Conservation (phyloP, 2,113 vertebrate genomes). For the Camelus bactrianus region DNA sequence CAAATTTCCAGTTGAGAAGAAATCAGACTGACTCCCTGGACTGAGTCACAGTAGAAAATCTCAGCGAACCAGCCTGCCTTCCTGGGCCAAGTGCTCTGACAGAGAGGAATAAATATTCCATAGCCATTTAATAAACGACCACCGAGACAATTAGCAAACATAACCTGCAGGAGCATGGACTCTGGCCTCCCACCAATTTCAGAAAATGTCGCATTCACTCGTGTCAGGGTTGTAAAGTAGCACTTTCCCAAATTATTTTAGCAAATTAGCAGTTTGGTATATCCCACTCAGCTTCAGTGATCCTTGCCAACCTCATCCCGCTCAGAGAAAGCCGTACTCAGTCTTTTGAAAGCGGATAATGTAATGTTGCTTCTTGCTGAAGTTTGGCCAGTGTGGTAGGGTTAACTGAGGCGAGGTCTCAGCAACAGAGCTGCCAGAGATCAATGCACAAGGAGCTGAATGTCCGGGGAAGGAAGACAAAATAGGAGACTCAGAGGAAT, state of each 20-base stretch:
- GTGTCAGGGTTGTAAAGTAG: slow-evolving; percentile 68
- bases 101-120: slow-evolving; percentile 61
- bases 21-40: not conserved
- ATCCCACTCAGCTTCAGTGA: not conserved
- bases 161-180: slow-evolving; percentile 37
- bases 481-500: not conserved
- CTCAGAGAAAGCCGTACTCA: slow-evolving; percentile 41
- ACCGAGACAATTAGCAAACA: slow-evolving; percentile 65
- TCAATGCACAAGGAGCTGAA: not conserved
- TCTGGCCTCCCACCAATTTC: slow-evolving; percentile 67
- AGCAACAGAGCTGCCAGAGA: not conserved
- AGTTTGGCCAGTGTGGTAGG: not conserved
- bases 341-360: slow-evolving; percentile 6
- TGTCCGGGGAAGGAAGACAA: not conserved
- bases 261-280: slow-evolving; percentile 77
- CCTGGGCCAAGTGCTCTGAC: slow-evolving; percentile 47
- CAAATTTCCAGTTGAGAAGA: slow-evolving; percentile 36
- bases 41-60: not conserved
- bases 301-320: slow-evolving; percentile 62
- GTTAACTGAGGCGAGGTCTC: slow-evolving; percentile 20
- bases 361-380: slow-evolving; percentile 19
- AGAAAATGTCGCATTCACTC: slow-evolving; percentile 44
- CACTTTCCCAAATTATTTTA: slow-evolving; percentile 75
- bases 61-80: not conserved
- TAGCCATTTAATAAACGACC: slow-evolving; percentile 58